Evolutionary conservation across 1,140 invertebrate species (phyloP).

Genomic region (Cataglyphis hispanica): DNA sequence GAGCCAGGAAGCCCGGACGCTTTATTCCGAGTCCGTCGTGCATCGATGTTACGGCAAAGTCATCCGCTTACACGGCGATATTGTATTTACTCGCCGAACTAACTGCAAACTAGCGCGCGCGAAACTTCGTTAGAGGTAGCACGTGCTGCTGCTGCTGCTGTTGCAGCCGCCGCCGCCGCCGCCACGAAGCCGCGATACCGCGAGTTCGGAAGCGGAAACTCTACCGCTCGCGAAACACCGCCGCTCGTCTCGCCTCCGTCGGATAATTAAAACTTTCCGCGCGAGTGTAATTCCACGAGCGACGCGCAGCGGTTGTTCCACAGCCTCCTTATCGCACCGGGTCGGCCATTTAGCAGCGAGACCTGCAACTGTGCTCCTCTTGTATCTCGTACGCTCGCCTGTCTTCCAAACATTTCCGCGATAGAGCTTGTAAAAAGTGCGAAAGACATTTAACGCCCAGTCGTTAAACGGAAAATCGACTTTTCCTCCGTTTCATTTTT

Average conservation of each 20-base stretch:
- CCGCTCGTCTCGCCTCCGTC: slow-evolving; percentile 55
- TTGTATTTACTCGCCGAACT: slow-evolving; percentile 70
- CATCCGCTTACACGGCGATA: slow-evolving; percentile 63
- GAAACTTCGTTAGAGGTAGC: slow-evolving; percentile 65
- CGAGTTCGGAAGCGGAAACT: slow-evolving; percentile 47
- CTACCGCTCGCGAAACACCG: slow-evolving; percentile 22
- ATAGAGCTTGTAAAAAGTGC: neutral
- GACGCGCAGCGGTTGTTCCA: slow-evolving; percentile 53
- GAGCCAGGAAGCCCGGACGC: slow-evolving; percentile 20
- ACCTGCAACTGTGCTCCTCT: slow-evolving; percentile 30
- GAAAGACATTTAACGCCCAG: neutral
- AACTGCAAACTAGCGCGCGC: slow-evolving; percentile 67
- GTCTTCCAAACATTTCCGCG: neutral
- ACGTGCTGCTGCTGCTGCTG: slow-evolving; percentile 49
- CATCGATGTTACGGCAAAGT: slow-evolving; percentile 58
- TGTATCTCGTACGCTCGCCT: neutral
- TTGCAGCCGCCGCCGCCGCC: neutral
- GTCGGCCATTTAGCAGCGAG: slow-evolving; percentile 42
- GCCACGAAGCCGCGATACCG: slow-evolving; percentile 59
- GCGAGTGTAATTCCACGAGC: slow-evolving; percentile 61
- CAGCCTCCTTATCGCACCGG: slow-evolving; percentile 49
- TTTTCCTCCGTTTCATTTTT: neutral
- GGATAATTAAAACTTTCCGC: slow-evolving; percentile 73
- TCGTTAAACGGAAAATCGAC: neutral
- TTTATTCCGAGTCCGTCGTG: slow-evolving; percentile 36